Base-by-base conservation (phyloP, 2,888 invertebrate genomes). In the Zhuqinia jingwanae region DNA sequence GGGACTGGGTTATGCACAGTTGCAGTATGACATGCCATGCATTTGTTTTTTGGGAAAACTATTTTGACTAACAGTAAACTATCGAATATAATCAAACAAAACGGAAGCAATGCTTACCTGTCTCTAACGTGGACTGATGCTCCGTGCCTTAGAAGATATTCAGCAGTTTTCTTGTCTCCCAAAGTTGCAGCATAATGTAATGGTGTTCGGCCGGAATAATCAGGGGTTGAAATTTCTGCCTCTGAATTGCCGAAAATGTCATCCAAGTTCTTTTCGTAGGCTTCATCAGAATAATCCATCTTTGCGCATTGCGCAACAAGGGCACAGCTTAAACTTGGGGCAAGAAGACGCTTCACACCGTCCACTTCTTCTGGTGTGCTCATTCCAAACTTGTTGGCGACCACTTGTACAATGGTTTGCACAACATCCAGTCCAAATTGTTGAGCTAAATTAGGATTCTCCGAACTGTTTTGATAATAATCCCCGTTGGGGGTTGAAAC, bases 101-200 rank as follows among this genome's bases (percentile, higher is more conserved):
- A 17, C 10, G 17, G 10, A 45, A 45, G 45, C 25, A 10, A 25
- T 45, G 84, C 90, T 88, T 90, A 94, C 92, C 94, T 94, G 91
- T 96, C 96, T 89, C 95, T 95, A 53, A 94, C 93, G 92, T 98
- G 97, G 2, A 98, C 96, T 76, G 95, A 96, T 0, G 96, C 96
- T 0, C 98, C 98, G 91, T 95, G 94, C 78, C 94, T 94, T 30
- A 98, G 93, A 42, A 98, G 93, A 92, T 95, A 95, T 89, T 95
- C 94, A 0, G 97, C 96, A 0, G 96, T 94, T 0, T 94, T 92
- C 0, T 94, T 89, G 85, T 96, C 94, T 0, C 97, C 97, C 89
- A 95, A 94, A 73, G 95, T 93, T 47, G 96, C 95, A 0, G 97
- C 97, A 82, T 96, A 94, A 91, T 98, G 97, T 0, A 90, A 78